A percentile compares a stretch with the other conserved stretches of the same genome.
Conservation (phyloP, 2,113 vertebrate species). For the Seriola quinqueradiata region DNA sequence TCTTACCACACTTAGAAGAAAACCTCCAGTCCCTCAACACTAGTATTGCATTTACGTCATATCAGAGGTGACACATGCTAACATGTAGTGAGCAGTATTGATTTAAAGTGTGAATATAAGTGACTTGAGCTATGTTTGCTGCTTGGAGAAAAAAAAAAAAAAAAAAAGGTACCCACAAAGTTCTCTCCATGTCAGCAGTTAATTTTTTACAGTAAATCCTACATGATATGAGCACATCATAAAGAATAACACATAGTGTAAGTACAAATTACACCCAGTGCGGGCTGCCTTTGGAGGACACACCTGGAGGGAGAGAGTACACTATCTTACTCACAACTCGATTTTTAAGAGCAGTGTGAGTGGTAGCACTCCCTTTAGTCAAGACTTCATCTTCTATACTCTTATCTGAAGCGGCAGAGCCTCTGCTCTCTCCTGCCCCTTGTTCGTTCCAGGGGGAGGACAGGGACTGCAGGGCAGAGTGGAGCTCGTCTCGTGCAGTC, state of each 20-base stretch:
- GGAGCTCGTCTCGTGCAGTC: conserved; percentile 79
- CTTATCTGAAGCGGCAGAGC: conserved; percentile 37
- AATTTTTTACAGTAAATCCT: conserved; percentile 7
- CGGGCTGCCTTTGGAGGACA: conserved; percentile 60
- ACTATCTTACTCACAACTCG: conserved; percentile 73
- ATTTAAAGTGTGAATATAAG: not conserved
- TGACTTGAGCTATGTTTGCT: not conserved
- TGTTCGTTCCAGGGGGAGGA: conserved; percentile 59
- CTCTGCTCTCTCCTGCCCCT: conserved; percentile 20
- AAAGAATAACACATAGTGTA: not conserved
- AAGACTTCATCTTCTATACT: conserved; percentile 27
- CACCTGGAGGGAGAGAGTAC: conserved; percentile 58
- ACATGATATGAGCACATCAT: conserved; percentile 4
- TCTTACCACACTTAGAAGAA: not conserved
- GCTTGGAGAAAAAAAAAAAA: not conserved
- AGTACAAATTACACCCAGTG: conserved; percentile 88
- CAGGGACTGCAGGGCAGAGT: conserved; percentile 83
- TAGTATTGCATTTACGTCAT: too few relatives aligned
- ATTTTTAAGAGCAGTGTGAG: conserved; percentile 36
- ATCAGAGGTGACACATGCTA: too few relatives aligned
- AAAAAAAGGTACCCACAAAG: not conserved
- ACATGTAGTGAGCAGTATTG: not conserved
- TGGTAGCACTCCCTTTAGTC: conserved; percentile 23
- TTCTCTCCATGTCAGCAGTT: conserved; percentile 3
- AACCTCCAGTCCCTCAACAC: not conserved